Evolutionary conservation across 2,797 vertebrate species (phyloP).

Genomic region (Tarsius wallacei): DNA sequence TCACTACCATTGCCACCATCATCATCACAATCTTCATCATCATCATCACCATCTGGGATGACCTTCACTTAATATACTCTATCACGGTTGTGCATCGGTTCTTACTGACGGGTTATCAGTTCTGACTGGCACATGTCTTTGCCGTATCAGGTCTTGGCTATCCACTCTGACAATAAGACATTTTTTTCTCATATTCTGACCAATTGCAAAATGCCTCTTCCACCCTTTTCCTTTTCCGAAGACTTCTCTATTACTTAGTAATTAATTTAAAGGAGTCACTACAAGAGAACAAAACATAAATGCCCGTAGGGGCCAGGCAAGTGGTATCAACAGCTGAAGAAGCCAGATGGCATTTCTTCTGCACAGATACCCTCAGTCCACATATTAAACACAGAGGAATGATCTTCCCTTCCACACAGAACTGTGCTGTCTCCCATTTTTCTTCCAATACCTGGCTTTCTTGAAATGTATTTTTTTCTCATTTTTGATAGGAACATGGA

Average conservation of each 20-base stretch:
- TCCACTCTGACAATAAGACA: background rate
- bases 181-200: background rate
- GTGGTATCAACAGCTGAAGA: fast-evolving
- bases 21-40: background rate
- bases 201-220: background rate
- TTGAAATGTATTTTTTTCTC: background rate
- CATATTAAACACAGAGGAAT: fast-evolving
- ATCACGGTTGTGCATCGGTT: background rate
- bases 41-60: background rate
- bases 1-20: background rate
- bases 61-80: background rate
- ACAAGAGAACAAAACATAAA: background rate
- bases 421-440: fast-evolving
- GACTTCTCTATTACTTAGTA: fast-evolving
- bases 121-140: background rate
- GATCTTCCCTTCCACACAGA: background rate
- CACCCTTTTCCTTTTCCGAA: background rate
- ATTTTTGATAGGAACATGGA: background rate
- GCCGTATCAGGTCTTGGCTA: background rate
- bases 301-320: background rate
- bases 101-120: too few relatives aligned
- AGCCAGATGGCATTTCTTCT: background rate
- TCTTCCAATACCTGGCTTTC: background rate
- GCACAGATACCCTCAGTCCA: background rate
- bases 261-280: background rate